Base-by-base conservation (phyloP, 2,888 invertebrate genomes). In the Eurytoma adleriae region DNA sequence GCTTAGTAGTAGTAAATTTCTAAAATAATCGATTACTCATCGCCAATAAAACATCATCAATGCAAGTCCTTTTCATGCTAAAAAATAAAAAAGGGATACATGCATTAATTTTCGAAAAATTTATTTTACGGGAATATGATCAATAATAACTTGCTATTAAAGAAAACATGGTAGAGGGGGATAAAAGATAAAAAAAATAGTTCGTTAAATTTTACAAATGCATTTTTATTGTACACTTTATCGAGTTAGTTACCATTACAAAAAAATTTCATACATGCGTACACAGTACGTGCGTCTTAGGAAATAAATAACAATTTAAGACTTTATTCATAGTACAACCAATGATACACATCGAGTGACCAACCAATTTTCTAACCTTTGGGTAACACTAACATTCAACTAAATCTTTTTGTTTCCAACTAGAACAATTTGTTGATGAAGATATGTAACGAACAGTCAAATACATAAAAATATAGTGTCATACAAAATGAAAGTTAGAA, bases 211-310 rank as follows among this genome's bases (percentile, higher is more conserved):
- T 40, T 68, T 30, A 52, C 30, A 68, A 68, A 57, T 16, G 3
- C 40, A 40, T 54, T 5, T 69, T 68, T 61, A 76, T 68, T 76
- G 20, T 30, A 52, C 48, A 76, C 16, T 14, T 68, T 61, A 24
- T 61, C 54, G 12, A 54, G 10, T 40, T 40, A 40, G 40, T 40
- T 40, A 40, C 0, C 40, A 73, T 59, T 76, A 76, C 52, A 76
- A 67, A 69, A 61, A 59, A 27, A 52, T 61, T 50, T 76, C 40
- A 61, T 61, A 61, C 52, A 76, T 59, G 24, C 52, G 61, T 61
- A 68, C 68, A 61, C 18, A 69, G 68, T 76, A 68, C 52, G 61
- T 30, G 61, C 54, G 52, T 52, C 74, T 57, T 67, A 69, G 7
- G 16, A 48, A 68, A 68, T 68, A 61, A 61, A 52, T 52, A 76